Conservation (phyloP, 2,888 invertebrate species). For the Lasioglossum marginatum region DNA sequence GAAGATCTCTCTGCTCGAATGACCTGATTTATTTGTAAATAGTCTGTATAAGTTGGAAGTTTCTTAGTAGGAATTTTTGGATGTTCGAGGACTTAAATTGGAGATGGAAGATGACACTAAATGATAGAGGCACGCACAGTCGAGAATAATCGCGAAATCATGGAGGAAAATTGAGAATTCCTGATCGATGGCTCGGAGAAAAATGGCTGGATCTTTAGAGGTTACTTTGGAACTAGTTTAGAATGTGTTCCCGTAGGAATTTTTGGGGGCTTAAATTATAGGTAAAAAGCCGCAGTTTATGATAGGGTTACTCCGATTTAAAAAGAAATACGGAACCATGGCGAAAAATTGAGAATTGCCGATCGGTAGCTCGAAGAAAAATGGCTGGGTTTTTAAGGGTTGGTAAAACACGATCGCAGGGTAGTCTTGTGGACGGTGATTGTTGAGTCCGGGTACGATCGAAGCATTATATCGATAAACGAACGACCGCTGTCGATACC, state of each 20-base stretch:
- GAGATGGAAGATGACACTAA: neutral
- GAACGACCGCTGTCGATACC: neutral
- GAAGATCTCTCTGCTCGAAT: neutral
- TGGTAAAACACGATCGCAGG: neutral
- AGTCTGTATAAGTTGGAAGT: too few species aligned
- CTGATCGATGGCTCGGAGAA: neutral
- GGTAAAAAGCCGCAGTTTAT: neutral
- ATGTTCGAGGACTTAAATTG: neutral
- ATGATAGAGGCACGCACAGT: neutral
- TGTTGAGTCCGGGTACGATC: neutral
- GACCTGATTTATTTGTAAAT: neutral
- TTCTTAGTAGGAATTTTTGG: neutral
- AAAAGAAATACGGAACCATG: neutral
- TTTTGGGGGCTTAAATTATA: neutral
- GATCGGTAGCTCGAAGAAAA: too few species aligned
- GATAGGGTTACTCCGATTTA: fast-evolving
- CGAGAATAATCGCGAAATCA: neutral
- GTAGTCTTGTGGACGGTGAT: neutral
- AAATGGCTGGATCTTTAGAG: neutral
- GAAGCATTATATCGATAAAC: neutral
- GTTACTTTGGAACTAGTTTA: neutral
- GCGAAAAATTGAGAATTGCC: too few species aligned
- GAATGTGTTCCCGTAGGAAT: neutral
- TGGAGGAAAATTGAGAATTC: neutral
- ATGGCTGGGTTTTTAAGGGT: neutral